A percentile compares a stretch with the other conserved stretches of the same genome.
Conservation (phyloP, 2,113 vertebrate species). For the Phocoena phocoena region DNA sequence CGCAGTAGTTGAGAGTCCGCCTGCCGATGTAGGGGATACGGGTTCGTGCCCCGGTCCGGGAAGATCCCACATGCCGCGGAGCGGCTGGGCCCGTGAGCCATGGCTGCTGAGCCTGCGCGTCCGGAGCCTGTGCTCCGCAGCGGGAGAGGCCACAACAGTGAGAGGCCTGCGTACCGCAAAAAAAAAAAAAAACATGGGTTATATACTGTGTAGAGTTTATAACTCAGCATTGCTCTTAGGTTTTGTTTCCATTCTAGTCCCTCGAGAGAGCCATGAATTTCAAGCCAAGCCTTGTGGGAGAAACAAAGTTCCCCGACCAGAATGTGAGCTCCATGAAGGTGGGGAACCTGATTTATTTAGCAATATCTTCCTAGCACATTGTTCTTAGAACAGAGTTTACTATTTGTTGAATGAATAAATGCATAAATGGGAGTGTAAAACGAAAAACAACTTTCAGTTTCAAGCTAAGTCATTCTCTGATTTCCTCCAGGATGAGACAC, state of each 20-base stretch:
- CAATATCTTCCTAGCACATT: neutral
- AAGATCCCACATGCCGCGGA: too few relatives aligned
- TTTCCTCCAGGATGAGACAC: neutral
- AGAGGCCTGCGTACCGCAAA: too few relatives aligned
- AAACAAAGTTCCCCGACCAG: neutral
- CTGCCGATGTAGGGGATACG: too few relatives aligned
- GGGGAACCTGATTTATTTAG: neutral
- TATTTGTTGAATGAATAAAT: neutral
- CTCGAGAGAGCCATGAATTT: neutral
- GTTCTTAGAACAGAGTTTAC: neutral
- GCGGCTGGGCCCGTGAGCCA: too few relatives aligned
- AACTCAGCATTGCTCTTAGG: neutral
- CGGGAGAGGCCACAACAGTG: too few relatives aligned
- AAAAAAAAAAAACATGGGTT: neutral
- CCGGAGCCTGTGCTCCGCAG: too few relatives aligned
- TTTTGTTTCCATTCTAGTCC: conserved; percentile 13
- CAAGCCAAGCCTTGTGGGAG: neutral
- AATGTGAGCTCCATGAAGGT: neutral
- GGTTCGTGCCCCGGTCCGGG: too few relatives aligned
- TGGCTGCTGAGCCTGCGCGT: too few relatives aligned
- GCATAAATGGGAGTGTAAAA: neutral
- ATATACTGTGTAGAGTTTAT: neutral
- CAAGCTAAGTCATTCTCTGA: neutral
- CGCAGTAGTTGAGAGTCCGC: too few relatives aligned
- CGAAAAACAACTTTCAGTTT: neutral